Evolutionary conservation across 2,797 vertebrate genomes (phyloP).

Genomic region (Sarcophilus harrisii): DNA sequence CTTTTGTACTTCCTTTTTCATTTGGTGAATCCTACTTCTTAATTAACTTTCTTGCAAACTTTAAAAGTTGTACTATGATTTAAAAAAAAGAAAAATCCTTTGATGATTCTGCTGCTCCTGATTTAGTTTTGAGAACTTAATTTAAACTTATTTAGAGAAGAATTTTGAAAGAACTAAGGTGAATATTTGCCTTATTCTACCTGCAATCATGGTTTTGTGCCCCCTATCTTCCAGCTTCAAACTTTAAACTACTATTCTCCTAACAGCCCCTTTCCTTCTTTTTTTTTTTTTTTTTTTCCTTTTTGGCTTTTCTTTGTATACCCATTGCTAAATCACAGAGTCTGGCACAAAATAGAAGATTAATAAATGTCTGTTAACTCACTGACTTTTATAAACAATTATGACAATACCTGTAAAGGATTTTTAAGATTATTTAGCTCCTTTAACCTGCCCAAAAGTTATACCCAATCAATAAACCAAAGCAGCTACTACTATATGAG

Average conservation of each 20-base stretch:
- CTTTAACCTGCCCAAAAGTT: not conserved
- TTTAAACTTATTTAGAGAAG: not conserved
- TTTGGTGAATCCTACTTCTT: not conserved
- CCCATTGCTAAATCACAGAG: not conserved
- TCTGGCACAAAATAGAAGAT: not conserved
- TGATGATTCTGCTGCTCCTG: not conserved
- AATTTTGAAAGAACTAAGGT: not conserved
- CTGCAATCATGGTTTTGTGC: not conserved
- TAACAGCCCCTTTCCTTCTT: not conserved
- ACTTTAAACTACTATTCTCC: not conserved
- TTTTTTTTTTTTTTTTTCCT: not conserved
- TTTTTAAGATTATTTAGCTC: not conserved
- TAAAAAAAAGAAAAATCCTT: not conserved
- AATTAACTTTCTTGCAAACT: not conserved
- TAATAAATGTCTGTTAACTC: not conserved
- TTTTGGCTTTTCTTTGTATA: not conserved
- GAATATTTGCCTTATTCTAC: not conserved
- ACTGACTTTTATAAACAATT: not conserved
- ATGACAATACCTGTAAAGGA: not conserved
- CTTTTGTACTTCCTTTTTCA: not conserved
- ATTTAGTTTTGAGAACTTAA: not conserved
- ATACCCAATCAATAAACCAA: not conserved
- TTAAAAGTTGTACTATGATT: not conserved
- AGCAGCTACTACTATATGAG: not conserved
- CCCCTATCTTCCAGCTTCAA: not conserved